phyloP scores from a whole-genome alignment of 2,113 vertebrate species.

The Fulmarus glacialis region DNA sequence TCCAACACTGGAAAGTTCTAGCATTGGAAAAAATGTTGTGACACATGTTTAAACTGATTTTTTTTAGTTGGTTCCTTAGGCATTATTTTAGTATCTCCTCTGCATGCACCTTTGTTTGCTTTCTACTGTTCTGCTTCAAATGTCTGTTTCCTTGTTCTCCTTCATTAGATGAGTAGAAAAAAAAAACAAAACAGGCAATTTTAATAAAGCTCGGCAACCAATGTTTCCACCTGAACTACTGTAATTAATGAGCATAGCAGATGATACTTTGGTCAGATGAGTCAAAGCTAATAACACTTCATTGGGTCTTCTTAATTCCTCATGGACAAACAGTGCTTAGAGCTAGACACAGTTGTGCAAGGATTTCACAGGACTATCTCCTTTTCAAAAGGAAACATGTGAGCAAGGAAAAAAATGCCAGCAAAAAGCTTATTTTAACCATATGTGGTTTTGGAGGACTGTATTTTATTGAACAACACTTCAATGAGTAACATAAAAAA shows the following conservation, averaged over 20 bases:
- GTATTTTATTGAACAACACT: background rate
- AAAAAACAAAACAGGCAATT: background rate
- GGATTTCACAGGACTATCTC: background rate
- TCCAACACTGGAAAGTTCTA: background rate
- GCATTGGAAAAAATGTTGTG: background rate
- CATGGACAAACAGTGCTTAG: background rate
- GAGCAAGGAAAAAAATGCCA: background rate
- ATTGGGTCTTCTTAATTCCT: background rate
- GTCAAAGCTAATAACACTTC: background rate
- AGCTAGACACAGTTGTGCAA: background rate
- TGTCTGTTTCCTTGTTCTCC: background rate
- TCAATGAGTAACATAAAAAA: background rate
- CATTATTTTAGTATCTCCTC: background rate
- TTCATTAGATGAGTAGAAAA: background rate
- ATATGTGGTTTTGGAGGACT: background rate
- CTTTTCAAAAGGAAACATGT: background rate
- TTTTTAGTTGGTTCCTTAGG: background rate
- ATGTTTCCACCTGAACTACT: background rate
- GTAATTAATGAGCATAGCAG: background rate
- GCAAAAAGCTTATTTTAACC: background rate
- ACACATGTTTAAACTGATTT: background rate
- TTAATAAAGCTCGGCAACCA: background rate
- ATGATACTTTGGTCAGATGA: background rate
- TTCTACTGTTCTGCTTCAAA: background rate
- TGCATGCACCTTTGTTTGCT: background rate